phyloP scores from a whole-genome alignment of 2,113 vertebrate species.

The Prinia subflava region DNA sequence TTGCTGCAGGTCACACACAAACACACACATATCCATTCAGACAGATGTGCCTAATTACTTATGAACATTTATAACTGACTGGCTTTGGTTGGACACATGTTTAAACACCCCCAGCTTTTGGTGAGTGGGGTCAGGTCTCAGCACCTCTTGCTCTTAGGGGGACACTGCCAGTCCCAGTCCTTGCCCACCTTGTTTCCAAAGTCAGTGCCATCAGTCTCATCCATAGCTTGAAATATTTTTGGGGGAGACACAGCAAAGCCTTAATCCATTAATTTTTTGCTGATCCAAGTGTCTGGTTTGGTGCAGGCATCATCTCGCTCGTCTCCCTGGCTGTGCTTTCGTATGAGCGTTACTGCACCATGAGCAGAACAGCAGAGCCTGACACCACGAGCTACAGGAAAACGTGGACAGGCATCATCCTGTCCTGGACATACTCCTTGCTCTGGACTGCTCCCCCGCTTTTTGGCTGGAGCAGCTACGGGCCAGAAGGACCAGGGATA shows the following conservation, averaged over 20 bases:
- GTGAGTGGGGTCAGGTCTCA: background rate
- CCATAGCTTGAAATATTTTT: background rate
- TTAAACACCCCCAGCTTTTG: background rate
- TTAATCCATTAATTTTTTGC: background rate
- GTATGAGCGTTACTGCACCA: constrained; percentile 80
- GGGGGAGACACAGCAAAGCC: background rate
- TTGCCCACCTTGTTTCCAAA: background rate
- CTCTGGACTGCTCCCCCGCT: constrained; percentile 78
- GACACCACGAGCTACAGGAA: constrained; percentile 80
- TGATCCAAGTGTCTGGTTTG: background rate
- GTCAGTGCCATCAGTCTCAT: background rate
- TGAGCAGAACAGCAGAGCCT: constrained; percentile 73
- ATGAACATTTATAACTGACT: background rate
- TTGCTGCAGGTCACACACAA: background rate
- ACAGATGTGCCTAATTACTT: background rate
- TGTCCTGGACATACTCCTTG: constrained; percentile 81
- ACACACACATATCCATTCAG: accelerated
- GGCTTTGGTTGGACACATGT: background rate
- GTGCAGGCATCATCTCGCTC: constrained; percentile 78
- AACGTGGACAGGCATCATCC: constrained; percentile 65
- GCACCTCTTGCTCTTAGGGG: accelerated
- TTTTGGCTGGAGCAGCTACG: constrained; percentile 81
- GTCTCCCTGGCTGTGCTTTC: constrained; percentile 82
- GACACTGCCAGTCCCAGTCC: background rate
- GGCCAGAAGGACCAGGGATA: constrained; percentile 80